Evolutionary conservation across 2,797 vertebrate genomes (phyloP).

Genomic region (Pogoniulus pusillus): DNA sequence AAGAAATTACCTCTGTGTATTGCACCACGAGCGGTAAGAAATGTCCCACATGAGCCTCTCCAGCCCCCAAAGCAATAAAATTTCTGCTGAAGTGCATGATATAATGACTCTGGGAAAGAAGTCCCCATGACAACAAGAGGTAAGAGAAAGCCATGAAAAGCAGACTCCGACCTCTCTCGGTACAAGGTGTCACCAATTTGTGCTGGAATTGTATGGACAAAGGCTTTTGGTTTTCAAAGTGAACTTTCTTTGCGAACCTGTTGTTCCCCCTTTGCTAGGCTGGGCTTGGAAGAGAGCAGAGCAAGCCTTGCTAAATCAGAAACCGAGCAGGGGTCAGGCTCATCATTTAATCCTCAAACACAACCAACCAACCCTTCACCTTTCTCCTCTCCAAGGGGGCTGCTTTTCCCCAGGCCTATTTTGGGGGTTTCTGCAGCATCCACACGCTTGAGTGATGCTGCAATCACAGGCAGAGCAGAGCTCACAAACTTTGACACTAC

Average conservation of each 20-base stretch:
- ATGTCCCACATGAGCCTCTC: slow-evolving; percentile 66
- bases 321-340: not conserved
- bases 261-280: not conserved
- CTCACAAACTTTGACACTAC: not conserved
- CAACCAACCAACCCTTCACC: not conserved
- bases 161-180: slow-evolving; percentile 31
- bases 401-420: not conserved
- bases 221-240: too few relatives aligned
- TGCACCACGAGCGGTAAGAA: slow-evolving; percentile 42
- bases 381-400: not conserved
- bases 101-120: slow-evolving; percentile 71
- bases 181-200: slow-evolving; percentile 45
- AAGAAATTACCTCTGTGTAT: slow-evolving; percentile 73
- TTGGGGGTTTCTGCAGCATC: not conserved
- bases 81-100: slow-evolving; percentile 72
- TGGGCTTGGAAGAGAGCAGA: not conserved
- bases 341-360: not conserved
- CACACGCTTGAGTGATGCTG: rapidly evolving
- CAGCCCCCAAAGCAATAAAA: slow-evolving; percentile 75
- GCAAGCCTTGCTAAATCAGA: not conserved
- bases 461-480: not conserved
- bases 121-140: slow-evolving; percentile 70
- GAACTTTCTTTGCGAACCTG: not conserved
- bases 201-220: slow-evolving; percentile 41
- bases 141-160: slow-evolving; percentile 52